Base-by-base conservation (phyloP, 1,140 invertebrate species). In the Drosophila willistoni region DNA sequence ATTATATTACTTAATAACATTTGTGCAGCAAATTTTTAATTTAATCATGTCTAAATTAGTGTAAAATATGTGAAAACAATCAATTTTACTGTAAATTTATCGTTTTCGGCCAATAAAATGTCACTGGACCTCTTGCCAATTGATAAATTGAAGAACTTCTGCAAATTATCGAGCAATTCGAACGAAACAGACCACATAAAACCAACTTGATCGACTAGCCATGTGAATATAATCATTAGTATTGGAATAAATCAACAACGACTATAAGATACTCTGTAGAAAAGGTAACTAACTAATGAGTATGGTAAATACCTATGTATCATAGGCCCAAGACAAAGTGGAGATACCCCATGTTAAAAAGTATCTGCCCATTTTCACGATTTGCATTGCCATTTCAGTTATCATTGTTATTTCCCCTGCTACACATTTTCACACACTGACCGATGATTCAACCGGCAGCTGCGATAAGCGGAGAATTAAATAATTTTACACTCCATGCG, bases 401-500 rank as follows among this genome's bases (percentile, higher is more conserved):
- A 86, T 87, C 83, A 87, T 73, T 87, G 83, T 86, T 77, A 87
- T 87, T 67, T 62, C 73, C 64, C 68, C 73, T 79, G 75, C 63
- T 87, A 74, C 68, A 80, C 84, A 89, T 83, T 86, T 89, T 86
- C 79, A 80, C 84, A 86, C 84, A 86, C 83, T 83, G 71, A 59
- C 6, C 54, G 29, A 59, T 33, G 56, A 19, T 59, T 34, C 72
- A 14, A 57, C 71, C 33, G 73, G 77, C 82, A 74, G 77, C 76
- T 77, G 77, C 71, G 84, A 89, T 89, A 89, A 89, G 84, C 84
- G 71, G 71, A 59, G 84, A 89, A 89, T 89, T 89, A 89, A 89
- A 89, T 89, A 89, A 89, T 89, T 89, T 89, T 89, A 89, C 84
- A 89, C 84, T 81, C 85, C 69, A 78, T 64, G 85, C 84, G 84